phyloP scores from a whole-genome alignment of 1,140 invertebrate species.

The Drosophila micromelanica region DNA sequence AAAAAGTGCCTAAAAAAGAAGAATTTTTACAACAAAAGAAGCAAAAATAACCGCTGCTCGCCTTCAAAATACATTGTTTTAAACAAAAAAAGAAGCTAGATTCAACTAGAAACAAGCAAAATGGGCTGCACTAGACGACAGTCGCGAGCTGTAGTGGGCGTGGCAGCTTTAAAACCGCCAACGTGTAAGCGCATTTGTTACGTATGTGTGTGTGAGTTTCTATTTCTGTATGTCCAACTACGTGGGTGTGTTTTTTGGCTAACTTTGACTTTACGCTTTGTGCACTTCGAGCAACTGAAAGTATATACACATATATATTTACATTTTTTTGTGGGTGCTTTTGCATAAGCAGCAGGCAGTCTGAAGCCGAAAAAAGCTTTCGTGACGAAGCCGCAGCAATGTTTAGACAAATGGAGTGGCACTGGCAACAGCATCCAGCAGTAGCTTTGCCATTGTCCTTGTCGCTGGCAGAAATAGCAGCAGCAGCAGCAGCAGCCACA shows the following conservation, averaged over 20 bases:
- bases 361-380: constrained; percentile 33
- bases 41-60: no score
- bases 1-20: no score
- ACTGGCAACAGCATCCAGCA: constrained; percentile 4
- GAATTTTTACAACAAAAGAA: no score
- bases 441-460: constrained; percentile 47
- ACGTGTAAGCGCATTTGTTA: constrained; percentile 51
- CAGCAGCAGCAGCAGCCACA: constrained; percentile 55
- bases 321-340: constrained; percentile 5
- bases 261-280: constrained; percentile 55
- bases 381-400: constrained; percentile 57
- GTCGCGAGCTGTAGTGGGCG: not conserved
- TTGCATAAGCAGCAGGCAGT: constrained; percentile 39
- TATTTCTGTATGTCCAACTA: constrained; percentile 3
- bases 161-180: constrained; percentile 40
- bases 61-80: no score
- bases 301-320: not conserved
- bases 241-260: constrained; percentile 1
- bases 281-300: constrained; percentile 33
- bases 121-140: not conserved
- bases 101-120: not conserved
- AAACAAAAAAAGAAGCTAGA: not conserved
- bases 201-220: constrained; percentile 16
- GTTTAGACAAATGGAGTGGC: constrained; percentile 51
- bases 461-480: constrained; percentile 32